phyloP scores from a whole-genome alignment of 2,797 vertebrate species.

The Nyctalus aviator region DNA sequence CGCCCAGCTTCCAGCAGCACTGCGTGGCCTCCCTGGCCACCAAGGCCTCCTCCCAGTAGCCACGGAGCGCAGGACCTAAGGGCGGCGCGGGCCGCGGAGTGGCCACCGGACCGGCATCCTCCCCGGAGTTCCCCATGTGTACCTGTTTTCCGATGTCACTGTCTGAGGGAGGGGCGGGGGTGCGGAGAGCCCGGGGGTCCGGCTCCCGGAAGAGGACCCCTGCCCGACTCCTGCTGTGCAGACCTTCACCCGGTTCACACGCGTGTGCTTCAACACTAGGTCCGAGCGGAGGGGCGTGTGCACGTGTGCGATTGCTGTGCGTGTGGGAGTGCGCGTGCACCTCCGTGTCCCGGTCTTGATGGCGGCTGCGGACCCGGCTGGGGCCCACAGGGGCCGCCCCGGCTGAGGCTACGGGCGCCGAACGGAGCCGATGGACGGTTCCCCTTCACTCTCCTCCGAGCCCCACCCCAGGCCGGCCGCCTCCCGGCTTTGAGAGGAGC shows the following conservation, averaged over 20 bases:
- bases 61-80: constrained; percentile 80
- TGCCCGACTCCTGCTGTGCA: constrained; percentile 81
- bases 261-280: constrained; percentile 87
- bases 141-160: constrained; percentile 82
- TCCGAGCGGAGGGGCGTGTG: constrained; percentile 80
- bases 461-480: not conserved
- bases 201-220: constrained; percentile 57
- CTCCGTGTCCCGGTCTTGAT: not conserved
- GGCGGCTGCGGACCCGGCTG: constrained; percentile 72
- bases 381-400: constrained; percentile 30
- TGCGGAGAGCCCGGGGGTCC: constrained; percentile 62
- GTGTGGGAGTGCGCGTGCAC: not conserved
- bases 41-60: constrained; percentile 99
- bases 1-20: constrained; percentile 99
- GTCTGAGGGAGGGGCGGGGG: constrained; percentile 67
- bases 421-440: constrained; percentile 48
- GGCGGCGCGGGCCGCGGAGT: constrained; percentile 71
- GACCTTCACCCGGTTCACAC: constrained; percentile 84
- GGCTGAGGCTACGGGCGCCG: constrained; percentile 58
- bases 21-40: constrained; percentile 97
- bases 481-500: not conserved
- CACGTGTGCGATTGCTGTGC: not conserved
- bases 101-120: constrained; percentile 69
- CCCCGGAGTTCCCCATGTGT: constrained; percentile 74
- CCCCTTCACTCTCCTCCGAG: not conserved